A percentile compares a stretch with the other conserved stretches of the same genome.
These are phyloP conservation scores for Tetraneura akinire DNA, from an alignment of 1,140 invertebrate species.

Conservation along the genomic window DNA sequence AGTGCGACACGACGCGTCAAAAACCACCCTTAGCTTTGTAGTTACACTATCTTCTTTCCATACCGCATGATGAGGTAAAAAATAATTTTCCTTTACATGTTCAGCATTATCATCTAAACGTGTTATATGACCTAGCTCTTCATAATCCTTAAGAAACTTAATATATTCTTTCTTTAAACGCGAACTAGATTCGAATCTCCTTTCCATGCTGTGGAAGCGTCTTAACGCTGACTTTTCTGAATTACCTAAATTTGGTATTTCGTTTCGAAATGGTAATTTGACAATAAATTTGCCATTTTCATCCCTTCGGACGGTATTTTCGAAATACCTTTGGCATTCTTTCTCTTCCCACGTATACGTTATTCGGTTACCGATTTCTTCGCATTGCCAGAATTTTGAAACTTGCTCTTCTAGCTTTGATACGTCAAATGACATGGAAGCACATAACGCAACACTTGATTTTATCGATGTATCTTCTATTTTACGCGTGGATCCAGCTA, in stretches of 20 bases:
- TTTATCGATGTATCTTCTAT: too few species aligned
- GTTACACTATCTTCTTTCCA: slow-evolving; percentile 51
- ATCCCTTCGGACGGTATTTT: slow-evolving; percentile 5
- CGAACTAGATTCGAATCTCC: not conserved
- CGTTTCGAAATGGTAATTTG: not conserved
- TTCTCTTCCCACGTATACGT: not conserved
- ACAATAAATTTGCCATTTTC: slow-evolving; percentile 17
- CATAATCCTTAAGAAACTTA: not conserved
- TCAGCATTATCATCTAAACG: not conserved
- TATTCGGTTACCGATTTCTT: not conserved
- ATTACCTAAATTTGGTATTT: not conserved
- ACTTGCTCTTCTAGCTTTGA: not conserved
- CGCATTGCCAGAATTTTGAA: not conserved
- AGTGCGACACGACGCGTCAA: slow-evolving; percentile 56
- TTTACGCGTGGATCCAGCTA: too few species aligned
- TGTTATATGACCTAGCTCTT: slow-evolving; percentile 54
- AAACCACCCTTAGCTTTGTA: slow-evolving; percentile 57
- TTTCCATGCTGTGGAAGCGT: slow-evolving; percentile 1
- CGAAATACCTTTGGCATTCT: not conserved
- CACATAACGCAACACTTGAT: too few species aligned
- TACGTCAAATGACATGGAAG: too few species aligned
- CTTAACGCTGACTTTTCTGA: not conserved
- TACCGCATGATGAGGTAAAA: slow-evolving; percentile 56
- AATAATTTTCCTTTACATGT: slow-evolving; percentile 16
- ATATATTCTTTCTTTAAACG: not conserved